Evolutionary conservation across 2,797 vertebrate species (phyloP).

Genomic region (Syngnathus acus): DNA sequence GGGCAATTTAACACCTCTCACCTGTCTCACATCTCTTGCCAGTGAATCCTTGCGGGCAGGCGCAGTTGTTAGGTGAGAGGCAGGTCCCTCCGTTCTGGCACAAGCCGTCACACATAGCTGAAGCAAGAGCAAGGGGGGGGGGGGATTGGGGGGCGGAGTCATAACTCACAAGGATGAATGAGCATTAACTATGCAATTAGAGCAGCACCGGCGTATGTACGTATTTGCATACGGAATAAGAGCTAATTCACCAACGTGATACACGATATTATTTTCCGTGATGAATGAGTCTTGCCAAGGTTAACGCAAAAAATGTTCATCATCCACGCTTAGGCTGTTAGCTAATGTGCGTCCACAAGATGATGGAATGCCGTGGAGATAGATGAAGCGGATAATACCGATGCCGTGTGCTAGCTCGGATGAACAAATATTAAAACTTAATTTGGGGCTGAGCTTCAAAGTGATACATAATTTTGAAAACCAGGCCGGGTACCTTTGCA

Average conservation of each 20-base stretch:
- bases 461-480: not conserved
- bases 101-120: slow-evolving; percentile 90
- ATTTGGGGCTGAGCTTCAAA: not conserved
- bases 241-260: slow-evolving; percentile 63
- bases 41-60: slow-evolving; percentile 92
- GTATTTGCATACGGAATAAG: slow-evolving; percentile 62
- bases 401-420: not conserved
- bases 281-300: slow-evolving; percentile 53
- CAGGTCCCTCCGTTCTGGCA: slow-evolving; percentile 94
- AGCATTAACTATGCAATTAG: slow-evolving; percentile 58
- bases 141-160: not conserved
- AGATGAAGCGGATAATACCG: not conserved
- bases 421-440: slow-evolving; percentile 5
- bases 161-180: slow-evolving; percentile 60
- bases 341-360: slow-evolving; percentile 45
- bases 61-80: slow-evolving; percentile 85
- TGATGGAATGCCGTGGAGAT: not conserved
- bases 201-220: slow-evolving; percentile 55
- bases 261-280: slow-evolving; percentile 52
- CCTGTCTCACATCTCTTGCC: slow-evolving; percentile 90
- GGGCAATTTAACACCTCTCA: slow-evolving; percentile 36
- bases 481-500: slow-evolving; percentile 80
- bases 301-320: slow-evolving; percentile 54
- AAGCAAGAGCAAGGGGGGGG: not conserved
- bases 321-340: slow-evolving; percentile 29